Evolutionary conservation across 2,888 invertebrate genomes (phyloP), one percentile per base, ranked within the genome.

Genomic region (Cantharis flavilabris): DNA sequence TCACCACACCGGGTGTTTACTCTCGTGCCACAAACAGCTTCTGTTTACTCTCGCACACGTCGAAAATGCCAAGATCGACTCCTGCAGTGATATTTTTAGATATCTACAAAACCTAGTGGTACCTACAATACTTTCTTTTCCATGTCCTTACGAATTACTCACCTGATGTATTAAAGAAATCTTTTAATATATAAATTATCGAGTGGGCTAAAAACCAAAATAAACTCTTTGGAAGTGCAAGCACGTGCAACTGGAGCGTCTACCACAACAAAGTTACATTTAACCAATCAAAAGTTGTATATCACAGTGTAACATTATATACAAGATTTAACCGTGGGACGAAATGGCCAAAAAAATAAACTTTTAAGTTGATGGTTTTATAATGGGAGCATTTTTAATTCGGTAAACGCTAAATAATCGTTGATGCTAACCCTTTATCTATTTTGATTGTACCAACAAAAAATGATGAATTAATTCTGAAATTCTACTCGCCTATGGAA

Each of bases 1-100:
- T 65, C 62, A 75, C 72, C 71, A 69, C 73, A 74, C 75, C 75
- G 77, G 77, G 62, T 77, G 77, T 77, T 79, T 79, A 75, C 72
- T 76, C 76, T 74, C 79, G 75, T 79, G 79, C 77, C 76, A 33
- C 28, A 75, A 79, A 30, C 75, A 71, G 79, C 79, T 79, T 71
- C 79, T 77, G 79, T 79, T 77, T 77, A 79, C 76, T 74, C 76
- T 64, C 75, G 70, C 70, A 77, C 75, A 72, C 23, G 62, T 49
- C 20, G 26, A 67, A 26, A 67, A 67, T 26, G 65, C 23, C 23
- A 23, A 67, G 65, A 67, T 67, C 26, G 65, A 67, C 65, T 67
- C 65, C 65, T 67, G 65, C 65, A 26, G 65, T 67, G 65, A 67
- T 67, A 67, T 67, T 67, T 67, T 67, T 67, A 67, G 26, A 67